These are phyloP conservation scores for Colletes gigas DNA, from an alignment of 1,140 invertebrate genomes.

Conservation along the genomic window DNA sequence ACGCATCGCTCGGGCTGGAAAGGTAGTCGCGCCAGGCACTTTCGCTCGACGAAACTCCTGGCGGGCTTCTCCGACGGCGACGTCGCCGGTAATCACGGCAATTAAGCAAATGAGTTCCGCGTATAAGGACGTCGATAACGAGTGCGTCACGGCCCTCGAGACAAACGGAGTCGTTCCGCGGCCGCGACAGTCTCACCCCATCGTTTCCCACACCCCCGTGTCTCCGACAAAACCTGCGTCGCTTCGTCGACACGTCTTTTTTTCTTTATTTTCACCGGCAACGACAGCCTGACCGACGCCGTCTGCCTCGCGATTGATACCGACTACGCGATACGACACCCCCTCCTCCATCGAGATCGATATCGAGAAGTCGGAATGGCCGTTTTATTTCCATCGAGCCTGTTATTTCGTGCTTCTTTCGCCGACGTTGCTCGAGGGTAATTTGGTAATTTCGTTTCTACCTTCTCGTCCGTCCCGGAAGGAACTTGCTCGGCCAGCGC, in stretches of 20 bases:
- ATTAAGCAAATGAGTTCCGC: constrained; percentile 68
- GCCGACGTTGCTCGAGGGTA: constrained; percentile 9
- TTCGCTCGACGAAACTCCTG: neutral
- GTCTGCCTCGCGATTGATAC: neutral
- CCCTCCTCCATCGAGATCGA: constrained; percentile 25
- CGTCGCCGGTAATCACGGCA: constrained; percentile 59
- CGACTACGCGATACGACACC: constrained; percentile 11
- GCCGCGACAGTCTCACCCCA: neutral
- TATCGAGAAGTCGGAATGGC: constrained; percentile 32
- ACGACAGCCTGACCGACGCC: constrained; percentile 21
- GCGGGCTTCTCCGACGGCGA: constrained; percentile 6
- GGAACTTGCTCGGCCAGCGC: constrained; percentile 3
- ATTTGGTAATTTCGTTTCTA: constrained; percentile 35
- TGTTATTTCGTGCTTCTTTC: constrained; percentile 32
- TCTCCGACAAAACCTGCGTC: neutral
- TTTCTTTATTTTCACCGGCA: constrained; percentile 1
- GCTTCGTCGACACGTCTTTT: neutral
- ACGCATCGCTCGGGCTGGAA: constrained; percentile 4
- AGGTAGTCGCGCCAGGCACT: neutral
- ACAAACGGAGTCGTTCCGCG: constrained; percentile 41
- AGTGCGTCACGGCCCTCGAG: constrained; percentile 34
- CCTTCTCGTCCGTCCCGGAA: neutral
- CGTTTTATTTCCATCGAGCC: constrained; percentile 27
- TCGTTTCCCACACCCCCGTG: neutral
- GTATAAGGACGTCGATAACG: constrained; percentile 62